Conservation (phyloP, 2,113 vertebrate species). For the Lampris megalopsis region DNA sequence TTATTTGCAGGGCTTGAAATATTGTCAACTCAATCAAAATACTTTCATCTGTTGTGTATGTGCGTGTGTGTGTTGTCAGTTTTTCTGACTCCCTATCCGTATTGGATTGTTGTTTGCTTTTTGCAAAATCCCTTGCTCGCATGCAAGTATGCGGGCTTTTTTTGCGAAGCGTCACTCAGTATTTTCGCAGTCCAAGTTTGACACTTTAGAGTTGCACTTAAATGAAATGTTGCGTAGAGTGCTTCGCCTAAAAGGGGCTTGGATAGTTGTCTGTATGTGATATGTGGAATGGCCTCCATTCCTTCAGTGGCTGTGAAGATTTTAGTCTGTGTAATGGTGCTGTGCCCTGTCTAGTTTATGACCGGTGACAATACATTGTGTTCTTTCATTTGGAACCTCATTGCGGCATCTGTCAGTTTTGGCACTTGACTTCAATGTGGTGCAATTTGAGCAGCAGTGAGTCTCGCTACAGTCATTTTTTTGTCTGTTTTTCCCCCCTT, state of each 20-base stretch:
- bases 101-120: slow-evolving; percentile 25
- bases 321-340: slow-evolving; percentile 74
- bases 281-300: slow-evolving; percentile 75
- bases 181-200: slow-evolving; percentile 67
- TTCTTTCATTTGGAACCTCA: slow-evolving; percentile 76
- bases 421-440: slow-evolving; percentile 71
- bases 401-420: slow-evolving; percentile 79
- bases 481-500: slow-evolving; percentile 52
- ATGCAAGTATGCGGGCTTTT: slow-evolving; percentile 54
- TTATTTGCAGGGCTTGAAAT: slow-evolving; percentile 93
- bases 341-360: slow-evolving; percentile 77
- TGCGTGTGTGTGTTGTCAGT: background rate
- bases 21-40: slow-evolving; percentile 93
- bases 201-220: slow-evolving; percentile 63
- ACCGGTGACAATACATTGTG: slow-evolving; percentile 79
- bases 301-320: slow-evolving; percentile 80
- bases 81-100: background rate
- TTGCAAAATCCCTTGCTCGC: slow-evolving; percentile 21
- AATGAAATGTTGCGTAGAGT: slow-evolving; percentile 63
- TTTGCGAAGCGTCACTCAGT: slow-evolving; percentile 59
- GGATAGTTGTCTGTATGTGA: slow-evolving; percentile 73
- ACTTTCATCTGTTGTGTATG: slow-evolving; percentile 71
- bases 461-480: slow-evolving; percentile 82
- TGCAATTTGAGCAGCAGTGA: slow-evolving; percentile 77
- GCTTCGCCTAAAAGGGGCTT: slow-evolving; percentile 45